phyloP scores from a whole-genome alignment of 2,888 invertebrate genomes.

The Leptogaster cylindrica region DNA sequence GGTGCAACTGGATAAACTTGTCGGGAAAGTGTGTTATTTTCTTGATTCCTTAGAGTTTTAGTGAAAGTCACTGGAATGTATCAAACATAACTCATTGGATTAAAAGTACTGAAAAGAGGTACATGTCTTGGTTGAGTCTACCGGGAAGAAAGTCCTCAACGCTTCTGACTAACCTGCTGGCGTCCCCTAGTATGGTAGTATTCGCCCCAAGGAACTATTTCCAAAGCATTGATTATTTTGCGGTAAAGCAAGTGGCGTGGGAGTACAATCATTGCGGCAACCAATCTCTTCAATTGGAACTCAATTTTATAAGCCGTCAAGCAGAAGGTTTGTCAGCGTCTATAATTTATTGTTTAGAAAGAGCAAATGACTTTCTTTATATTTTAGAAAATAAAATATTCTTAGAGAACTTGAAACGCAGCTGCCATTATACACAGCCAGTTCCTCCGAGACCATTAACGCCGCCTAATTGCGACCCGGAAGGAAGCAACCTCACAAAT shows the following conservation, averaged over 20 bases:
- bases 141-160: constrained; percentile 73
- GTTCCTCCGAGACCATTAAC: not conserved
- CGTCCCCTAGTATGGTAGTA: constrained; percentile 75
- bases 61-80: constrained; percentile 63
- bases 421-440: not conserved
- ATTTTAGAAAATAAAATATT: no score
- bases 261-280: constrained; percentile 75
- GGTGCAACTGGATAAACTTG: no score
- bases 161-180: constrained; percentile 71
- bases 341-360: not conserved
- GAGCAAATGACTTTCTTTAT: not conserved
- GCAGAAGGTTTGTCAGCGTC: constrained; percentile 38
- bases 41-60: constrained; percentile 65
- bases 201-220: constrained; percentile 79
- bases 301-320: constrained; percentile 50
- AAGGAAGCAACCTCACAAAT: no score
- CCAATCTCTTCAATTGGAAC: constrained; percentile 61
- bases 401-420: no score
- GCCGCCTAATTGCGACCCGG: no score
- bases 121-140: constrained; percentile 73
- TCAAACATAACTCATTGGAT: constrained; percentile 69
- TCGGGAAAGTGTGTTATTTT: no score
- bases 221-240: constrained; percentile 51
- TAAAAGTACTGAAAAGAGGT: constrained; percentile 67
- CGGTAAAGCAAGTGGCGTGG: constrained; percentile 76